phyloP scores from a whole-genome alignment of 2,113 vertebrate species.

The Dicentrarchus labrax region DNA sequence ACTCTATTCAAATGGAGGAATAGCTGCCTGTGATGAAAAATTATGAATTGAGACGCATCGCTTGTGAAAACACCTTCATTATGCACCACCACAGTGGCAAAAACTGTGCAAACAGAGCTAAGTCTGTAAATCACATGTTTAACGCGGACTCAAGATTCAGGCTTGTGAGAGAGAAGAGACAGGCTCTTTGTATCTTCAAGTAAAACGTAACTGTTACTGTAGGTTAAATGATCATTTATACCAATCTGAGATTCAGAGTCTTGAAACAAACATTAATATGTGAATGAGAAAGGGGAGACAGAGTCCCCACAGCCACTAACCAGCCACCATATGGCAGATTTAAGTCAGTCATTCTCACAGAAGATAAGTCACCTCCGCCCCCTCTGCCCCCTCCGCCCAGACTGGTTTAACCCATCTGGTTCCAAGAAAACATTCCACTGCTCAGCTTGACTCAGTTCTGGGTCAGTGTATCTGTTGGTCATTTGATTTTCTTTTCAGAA shows the following conservation, averaged over 20 bases:
- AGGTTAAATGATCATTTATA: neutral
- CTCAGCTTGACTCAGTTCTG: neutral
- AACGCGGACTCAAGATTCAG: neutral
- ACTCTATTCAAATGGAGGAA: neutral
- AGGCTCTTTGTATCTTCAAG: neutral
- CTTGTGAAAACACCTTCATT: neutral
- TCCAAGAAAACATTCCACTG: neutral
- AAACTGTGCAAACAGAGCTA: neutral
- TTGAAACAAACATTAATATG: neutral
- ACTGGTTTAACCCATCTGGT: slow-evolving; percentile 32
- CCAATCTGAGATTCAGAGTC: neutral
- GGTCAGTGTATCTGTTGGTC: too few relatives aligned
- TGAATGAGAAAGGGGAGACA: neutral
- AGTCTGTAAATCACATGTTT: neutral
- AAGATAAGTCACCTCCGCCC: slow-evolving; percentile 41
- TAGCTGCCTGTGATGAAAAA: too few relatives aligned
- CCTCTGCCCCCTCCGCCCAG: neutral
- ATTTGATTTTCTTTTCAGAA: too few relatives aligned
- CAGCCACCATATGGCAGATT: slow-evolving; percentile 53
- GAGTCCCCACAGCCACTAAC: neutral
- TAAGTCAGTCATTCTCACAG: slow-evolving; percentile 44
- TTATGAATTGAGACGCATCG: too few relatives aligned
- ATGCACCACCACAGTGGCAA: neutral
- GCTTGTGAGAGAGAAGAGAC: neutral
- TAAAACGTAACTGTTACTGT: neutral